phyloP scores from a whole-genome alignment of 2,113 vertebrate genomes.

The Hiodon tergisus region DNA sequence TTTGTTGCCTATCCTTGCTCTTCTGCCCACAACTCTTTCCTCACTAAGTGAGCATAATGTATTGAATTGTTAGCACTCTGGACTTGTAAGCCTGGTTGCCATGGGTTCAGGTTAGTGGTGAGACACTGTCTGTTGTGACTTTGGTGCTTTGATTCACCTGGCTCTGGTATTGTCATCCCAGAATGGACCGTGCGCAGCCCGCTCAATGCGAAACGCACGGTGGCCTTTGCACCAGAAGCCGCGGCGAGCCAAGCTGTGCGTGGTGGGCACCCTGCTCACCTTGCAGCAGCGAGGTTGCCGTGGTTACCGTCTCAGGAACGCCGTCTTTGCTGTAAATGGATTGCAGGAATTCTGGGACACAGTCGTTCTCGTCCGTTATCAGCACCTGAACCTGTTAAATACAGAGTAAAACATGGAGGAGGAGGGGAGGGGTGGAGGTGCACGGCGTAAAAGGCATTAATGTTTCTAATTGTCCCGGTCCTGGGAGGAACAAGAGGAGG shows the following conservation, averaged over 20 bases:
- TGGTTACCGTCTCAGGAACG: conserved; percentile 77
- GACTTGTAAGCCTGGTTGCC: too few relatives aligned
- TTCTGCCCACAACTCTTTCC: too few relatives aligned
- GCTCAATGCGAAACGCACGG: too few relatives aligned
- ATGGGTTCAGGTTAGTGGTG: too few relatives aligned
- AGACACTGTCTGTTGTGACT: too few relatives aligned
- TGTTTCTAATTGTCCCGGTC: conserved; percentile 32
- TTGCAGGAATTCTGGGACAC: conserved; percentile 77
- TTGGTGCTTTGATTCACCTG: too few relatives aligned
- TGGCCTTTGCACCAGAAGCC: neutral
- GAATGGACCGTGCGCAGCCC: too few relatives aligned
- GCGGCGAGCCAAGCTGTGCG: neutral
- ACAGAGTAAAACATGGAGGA: conserved; percentile 10
- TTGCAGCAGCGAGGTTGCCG: conserved; percentile 78
- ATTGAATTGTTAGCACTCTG: too few relatives aligned
- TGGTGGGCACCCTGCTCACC: conserved; percentile 51
- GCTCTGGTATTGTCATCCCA: too few relatives aligned
- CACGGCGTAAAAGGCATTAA: conserved; percentile 12
- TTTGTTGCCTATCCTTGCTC: too few relatives aligned
- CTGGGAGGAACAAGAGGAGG: conserved; percentile 1
- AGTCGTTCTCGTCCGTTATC: conserved; percentile 79
- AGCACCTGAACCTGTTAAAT: conserved; percentile 66
- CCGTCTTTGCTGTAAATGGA: conserved; percentile 77
- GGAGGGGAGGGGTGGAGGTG: neutral
- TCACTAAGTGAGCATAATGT: too few relatives aligned